A percentile compares a stretch with the other conserved stretches of the same genome.
Evolutionary conservation across 2,888 invertebrate species (phyloP).

Genomic region (Tachina fera): DNA sequence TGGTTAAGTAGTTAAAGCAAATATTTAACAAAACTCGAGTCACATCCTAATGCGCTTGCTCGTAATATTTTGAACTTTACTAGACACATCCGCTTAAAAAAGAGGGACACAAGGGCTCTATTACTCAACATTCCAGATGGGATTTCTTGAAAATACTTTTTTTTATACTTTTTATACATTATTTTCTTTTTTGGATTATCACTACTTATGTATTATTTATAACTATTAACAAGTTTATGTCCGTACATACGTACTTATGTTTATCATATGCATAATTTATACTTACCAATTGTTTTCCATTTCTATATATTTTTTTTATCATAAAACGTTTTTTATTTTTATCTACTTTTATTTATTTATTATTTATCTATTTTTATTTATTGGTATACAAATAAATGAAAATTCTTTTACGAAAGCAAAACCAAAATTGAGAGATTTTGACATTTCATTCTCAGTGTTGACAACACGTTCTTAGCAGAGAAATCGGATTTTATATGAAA

Average conservation of each 20-base stretch:
- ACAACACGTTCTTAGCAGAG: conserved; percentile 3
- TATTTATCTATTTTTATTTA: neutral
- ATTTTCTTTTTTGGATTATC: no score
- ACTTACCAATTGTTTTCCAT: conserved; percentile 9
- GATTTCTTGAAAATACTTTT: no score
- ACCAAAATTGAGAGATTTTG: conserved; percentile 20
- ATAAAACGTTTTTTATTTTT: conserved; percentile 7
- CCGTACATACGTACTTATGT: neutral
- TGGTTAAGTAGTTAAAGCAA: no score
- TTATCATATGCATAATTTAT: neutral
- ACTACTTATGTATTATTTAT: no score
- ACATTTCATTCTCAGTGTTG: conserved; percentile 29
- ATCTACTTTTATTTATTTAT: neutral
- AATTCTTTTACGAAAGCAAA: conserved; percentile 10
- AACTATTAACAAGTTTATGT: no score
- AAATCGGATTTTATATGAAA: conserved; percentile 8
- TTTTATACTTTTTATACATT: no score
- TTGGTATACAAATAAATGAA: neutral
- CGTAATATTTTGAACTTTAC: no score
- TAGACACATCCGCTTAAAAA: no score
- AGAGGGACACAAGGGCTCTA: no score
- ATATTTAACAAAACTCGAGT: no score
- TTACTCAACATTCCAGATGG: no score
- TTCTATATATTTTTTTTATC: neutral
- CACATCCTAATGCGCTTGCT: no score